These are phyloP conservation scores for Melieria crassipennis DNA, from an alignment of 2,888 invertebrate species.

Conservation along the genomic window DNA sequence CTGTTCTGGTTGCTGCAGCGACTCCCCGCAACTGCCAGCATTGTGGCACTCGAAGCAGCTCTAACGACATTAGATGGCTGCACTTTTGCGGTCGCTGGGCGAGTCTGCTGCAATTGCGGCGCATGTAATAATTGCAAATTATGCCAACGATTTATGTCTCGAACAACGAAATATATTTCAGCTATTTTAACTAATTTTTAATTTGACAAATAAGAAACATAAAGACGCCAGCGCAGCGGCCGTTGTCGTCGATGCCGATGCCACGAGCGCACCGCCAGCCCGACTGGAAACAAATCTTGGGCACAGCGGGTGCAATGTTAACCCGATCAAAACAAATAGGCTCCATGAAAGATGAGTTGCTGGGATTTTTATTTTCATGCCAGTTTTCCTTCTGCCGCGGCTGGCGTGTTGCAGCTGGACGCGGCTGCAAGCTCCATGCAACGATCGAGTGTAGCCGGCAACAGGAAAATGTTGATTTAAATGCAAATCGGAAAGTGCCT, in stretches of 20 bases:
- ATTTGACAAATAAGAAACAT: not conserved
- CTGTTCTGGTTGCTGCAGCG: conserved; percentile 1
- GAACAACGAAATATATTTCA: no score
- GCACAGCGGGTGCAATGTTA: conserved; percentile 49
- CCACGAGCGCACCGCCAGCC: not conserved
- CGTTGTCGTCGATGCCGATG: not conserved
- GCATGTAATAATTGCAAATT: no score
- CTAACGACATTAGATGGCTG: no score
- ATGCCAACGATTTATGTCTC: no score
- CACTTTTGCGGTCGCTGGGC: no score
- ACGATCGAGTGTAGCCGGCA: conserved; percentile 1
- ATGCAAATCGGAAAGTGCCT: conserved; percentile 24
- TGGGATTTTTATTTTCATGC: not conserved
- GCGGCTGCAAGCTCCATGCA: not conserved
- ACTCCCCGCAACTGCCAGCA: no score
- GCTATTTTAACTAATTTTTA: not conserved
- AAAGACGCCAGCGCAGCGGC: not conserved
- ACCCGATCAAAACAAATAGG: conserved; percentile 47
- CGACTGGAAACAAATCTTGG: conserved; percentile 36
- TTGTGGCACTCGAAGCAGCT: no score
- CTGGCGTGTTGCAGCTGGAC: conserved; percentile 11
- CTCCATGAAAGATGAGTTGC: conserved; percentile 30
- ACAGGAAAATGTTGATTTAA: conserved; percentile 25
- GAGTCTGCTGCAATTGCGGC: no score
- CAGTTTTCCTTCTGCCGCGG: not conserved